Conservation (phyloP, 2,797 vertebrate species). For the Serranus cabrilla region DNA sequence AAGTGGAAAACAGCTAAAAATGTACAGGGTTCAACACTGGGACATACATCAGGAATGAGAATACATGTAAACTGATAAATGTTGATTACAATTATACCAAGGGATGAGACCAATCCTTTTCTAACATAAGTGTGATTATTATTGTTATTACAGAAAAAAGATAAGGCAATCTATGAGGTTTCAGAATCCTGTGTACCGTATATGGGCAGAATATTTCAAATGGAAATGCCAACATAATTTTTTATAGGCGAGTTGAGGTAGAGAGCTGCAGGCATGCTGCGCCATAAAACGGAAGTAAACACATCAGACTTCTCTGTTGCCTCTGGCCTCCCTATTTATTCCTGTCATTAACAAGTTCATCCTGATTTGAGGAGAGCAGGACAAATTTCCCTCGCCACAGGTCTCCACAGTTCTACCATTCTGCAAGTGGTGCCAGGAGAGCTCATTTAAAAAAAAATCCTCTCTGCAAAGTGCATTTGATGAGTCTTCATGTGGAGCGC, state of each 20-base stretch:
- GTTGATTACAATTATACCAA: slow-evolving; percentile 1
- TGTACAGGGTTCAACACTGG: slow-evolving; percentile 59
- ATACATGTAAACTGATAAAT: slow-evolving; percentile 12
- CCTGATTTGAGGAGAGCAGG: slow-evolving; percentile 57
- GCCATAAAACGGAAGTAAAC: slow-evolving; percentile 63
- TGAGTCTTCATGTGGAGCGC: slow-evolving; percentile 55
- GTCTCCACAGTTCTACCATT: slow-evolving; percentile 32
- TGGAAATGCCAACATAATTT: background rate
- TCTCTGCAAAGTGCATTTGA: slow-evolving; percentile 61
- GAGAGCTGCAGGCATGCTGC: slow-evolving; percentile 27
- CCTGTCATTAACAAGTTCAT: slow-evolving; percentile 62
- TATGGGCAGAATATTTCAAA: slow-evolving; percentile 2
- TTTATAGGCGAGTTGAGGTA: slow-evolving; percentile 25
- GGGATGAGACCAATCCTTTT: slow-evolving; percentile 8
- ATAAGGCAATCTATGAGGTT: slow-evolving; percentile 1
- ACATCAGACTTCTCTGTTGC: slow-evolving; percentile 50
- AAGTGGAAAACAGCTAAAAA: slow-evolving; percentile 16
- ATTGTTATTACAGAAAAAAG: background rate
- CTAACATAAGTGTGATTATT: slow-evolving; percentile 5
- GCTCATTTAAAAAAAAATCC: slow-evolving; percentile 30
- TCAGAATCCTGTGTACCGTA: background rate
- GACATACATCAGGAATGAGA: slow-evolving; percentile 39
- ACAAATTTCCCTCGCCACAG: slow-evolving; percentile 37
- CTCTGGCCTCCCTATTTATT: slow-evolving; percentile 27
- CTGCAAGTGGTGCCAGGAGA: slow-evolving; percentile 40